Evolutionary conservation across 2,113 vertebrate species (phyloP).

Genomic region (Nesogale talazaci): DNA sequence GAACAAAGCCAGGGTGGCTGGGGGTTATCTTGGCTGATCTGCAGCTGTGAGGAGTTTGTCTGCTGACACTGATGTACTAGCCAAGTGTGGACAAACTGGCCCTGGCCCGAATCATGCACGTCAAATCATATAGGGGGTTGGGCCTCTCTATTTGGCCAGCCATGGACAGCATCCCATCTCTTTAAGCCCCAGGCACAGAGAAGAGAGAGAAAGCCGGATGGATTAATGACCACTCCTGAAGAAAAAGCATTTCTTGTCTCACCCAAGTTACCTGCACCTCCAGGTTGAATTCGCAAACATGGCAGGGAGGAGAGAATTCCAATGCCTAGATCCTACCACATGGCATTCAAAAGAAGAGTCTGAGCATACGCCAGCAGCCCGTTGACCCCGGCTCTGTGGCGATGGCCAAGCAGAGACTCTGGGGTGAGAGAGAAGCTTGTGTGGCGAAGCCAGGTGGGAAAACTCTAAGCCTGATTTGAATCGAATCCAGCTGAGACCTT

Average conservation of each 20-base stretch:
- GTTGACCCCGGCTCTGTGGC: neutral
- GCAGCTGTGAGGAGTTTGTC: neutral
- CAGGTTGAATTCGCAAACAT: constrained; percentile 44
- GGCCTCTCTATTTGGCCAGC: neutral
- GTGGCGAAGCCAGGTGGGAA: constrained; percentile 69
- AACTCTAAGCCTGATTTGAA: constrained; percentile 65
- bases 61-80: neutral
- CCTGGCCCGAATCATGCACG: neutral
- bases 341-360: neutral
- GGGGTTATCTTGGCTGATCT: neutral
- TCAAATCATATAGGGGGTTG: neutral
- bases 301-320: neutral
- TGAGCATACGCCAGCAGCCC: neutral
- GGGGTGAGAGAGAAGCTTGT: constrained; percentile 52
- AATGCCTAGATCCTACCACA: neutral
- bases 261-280: constrained; percentile 4
- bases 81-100: neutral
- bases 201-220: neutral
- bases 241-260: neutral
- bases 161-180: constrained; percentile 39
- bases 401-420: neutral
- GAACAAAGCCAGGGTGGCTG: neutral
- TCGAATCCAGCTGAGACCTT: constrained; percentile 69
- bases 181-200: neutral
- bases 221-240: neutral